These are phyloP conservation scores for Bubo blakistoni DNA, from an alignment of 2,113 vertebrate species.

Conservation along the genomic window DNA sequence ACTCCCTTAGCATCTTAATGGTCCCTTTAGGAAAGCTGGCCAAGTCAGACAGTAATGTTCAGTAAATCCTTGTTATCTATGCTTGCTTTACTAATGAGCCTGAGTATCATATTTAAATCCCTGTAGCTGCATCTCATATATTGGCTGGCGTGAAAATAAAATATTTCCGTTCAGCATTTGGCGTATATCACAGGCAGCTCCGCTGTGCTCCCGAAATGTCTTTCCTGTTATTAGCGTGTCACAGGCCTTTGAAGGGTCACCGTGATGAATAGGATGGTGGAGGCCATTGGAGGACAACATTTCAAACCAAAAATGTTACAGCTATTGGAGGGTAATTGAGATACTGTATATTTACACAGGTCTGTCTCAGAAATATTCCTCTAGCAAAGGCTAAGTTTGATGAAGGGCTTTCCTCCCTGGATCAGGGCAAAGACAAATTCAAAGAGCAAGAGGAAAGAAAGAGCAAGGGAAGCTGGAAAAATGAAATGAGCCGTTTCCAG, in stretches of 20 bases:
- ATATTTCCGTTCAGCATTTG: not conserved
- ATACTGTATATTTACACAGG: not conserved
- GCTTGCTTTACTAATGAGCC: constrained; percentile 47
- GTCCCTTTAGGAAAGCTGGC: constrained; percentile 2
- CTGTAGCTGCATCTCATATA: not conserved
- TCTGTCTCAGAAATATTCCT: not conserved
- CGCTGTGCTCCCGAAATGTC: not conserved
- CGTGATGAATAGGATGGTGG: not conserved
- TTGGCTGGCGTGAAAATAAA: constrained; percentile 10
- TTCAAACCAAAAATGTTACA: constrained; percentile 5
- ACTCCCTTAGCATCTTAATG: constrained; percentile 7
- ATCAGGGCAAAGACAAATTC: not conserved
- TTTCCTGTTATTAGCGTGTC: not conserved
- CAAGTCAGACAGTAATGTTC: not conserved
- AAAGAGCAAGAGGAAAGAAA: not conserved
- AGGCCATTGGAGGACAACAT: not conserved
- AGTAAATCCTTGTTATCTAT: constrained; percentile 50
- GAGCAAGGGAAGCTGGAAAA: not conserved
- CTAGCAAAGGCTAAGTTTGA: not conserved
- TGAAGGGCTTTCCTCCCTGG: not conserved
- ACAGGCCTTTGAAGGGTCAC: not conserved
- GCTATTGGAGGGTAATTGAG: not conserved
- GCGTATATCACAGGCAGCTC: not conserved
- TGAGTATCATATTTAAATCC: constrained; percentile 34
- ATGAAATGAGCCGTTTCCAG: not conserved